Base-by-base conservation (phyloP, 2,113 vertebrate genomes). In the Nestor notabilis region DNA sequence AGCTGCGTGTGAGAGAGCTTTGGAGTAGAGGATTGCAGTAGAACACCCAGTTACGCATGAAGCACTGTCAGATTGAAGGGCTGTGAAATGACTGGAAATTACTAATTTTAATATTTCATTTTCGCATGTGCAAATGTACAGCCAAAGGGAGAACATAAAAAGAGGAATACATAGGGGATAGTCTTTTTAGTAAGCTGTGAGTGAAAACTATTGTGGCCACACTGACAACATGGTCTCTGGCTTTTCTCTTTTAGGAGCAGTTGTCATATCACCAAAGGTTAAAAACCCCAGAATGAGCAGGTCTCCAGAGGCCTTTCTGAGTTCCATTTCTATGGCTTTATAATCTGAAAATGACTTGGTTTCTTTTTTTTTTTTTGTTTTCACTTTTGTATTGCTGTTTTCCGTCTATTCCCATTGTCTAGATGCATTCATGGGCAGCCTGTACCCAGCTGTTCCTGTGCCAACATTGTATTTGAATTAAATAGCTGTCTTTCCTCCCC, bases 401-500 rank as follows among this genome's bases (percentile, higher is more conserved):
- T 94, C 81, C 5, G 0, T 87, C 77, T 94, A n/a, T 89, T 89
- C 77, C 87, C 49, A 97, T 97, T 97, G 96, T 97, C 74, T 96
- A 65, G 74, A 87, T 82, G 81, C 75, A 87, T 96, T 96, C 95
- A 85, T 65, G 93, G 89, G 81, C 74, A 97, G 93, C 72, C 52
- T 94, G 94, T 93, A 96, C 89, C 87, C 91, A 96, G 93, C 89
- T 88, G 28, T 71, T 89, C 52, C 56, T 90, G 58, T 77, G 93
- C 96, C 95, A 96, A 87, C 90, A 94, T 96, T 97, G 93, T 97
- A 55, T 52, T 93, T 93, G 58, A 96, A 71, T 96, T 95, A 94
- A 96, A 91, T 69, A 92, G 47, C 27, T 83, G 61, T 72, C 39
- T 88, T 94, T 88, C 66, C 35, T 94, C 70, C 78, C 49, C 69